A percentile compares a stretch with the other conserved stretches of the same genome.
phyloP scores from a whole-genome alignment of 2,113 vertebrate genomes.

The Gracilinanus agilis region DNA sequence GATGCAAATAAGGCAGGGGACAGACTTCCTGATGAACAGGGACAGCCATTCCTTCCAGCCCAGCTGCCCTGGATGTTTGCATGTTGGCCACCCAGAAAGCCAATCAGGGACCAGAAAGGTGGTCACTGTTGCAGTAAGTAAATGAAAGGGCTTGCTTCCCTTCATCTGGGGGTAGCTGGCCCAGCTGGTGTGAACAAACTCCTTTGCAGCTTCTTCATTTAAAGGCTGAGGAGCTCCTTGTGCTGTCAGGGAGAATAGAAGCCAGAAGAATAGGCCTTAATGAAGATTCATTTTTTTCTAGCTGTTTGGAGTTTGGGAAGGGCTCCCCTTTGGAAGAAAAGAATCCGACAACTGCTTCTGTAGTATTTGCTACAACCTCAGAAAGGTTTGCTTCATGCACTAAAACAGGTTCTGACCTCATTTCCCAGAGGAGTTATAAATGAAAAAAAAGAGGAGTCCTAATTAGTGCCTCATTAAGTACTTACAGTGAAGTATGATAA shows the following conservation, averaged over 20 bases:
- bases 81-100: not conserved
- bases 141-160: not conserved
- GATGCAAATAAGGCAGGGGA: not conserved
- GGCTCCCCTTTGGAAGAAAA: not conserved
- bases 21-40: fast-evolving
- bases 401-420: conserved; percentile 76
- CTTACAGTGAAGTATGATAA: conserved; percentile 74
- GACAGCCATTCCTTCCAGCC: not conserved
- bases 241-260: not conserved
- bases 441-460: conserved; percentile 63
- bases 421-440: conserved; percentile 80
- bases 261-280: not conserved
- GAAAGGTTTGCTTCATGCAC: not conserved
- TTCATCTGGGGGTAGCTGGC: not conserved
- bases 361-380: conserved; percentile 21
- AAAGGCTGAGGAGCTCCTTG: not conserved
- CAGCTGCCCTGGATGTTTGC: not conserved
- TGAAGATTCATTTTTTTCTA: not conserved
- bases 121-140: not conserved
- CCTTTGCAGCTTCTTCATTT: not conserved
- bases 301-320: not conserved
- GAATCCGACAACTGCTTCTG: not conserved
- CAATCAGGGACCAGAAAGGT: not conserved
- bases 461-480: conserved; percentile 82
- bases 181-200: not conserved